Evolutionary conservation across 2,113 vertebrate genomes (phyloP).

Genomic region (Tympanuchus pallidicinctus): DNA sequence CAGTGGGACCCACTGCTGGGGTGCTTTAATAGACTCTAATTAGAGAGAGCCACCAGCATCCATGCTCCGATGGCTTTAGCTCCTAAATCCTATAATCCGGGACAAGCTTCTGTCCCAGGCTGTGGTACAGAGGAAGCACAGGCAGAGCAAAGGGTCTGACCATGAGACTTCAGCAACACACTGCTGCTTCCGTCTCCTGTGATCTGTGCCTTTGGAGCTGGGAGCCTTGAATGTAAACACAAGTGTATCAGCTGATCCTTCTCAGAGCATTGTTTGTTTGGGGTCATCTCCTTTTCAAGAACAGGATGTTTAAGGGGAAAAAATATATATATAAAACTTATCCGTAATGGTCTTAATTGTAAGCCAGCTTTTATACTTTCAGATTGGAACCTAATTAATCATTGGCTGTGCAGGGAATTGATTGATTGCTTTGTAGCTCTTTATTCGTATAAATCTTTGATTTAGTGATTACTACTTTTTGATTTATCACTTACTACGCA

Average conservation of each 20-base stretch:
- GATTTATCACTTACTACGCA: constrained; percentile 84
- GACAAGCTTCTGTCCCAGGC: rapidly evolving
- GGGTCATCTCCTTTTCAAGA: constrained; percentile 55
- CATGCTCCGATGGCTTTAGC: neutral
- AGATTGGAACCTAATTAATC: constrained; percentile 87
- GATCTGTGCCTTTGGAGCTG: constrained; percentile 9
- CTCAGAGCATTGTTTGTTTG: constrained; percentile 47
- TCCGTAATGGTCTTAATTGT: constrained; percentile 77
- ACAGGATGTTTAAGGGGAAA: constrained; percentile 39
- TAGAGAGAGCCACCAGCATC: neutral
- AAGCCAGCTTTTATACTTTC: constrained; percentile 74
- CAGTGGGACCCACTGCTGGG: neutral
- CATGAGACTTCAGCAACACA: neutral
- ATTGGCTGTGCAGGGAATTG: constrained; percentile 80
- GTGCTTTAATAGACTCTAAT: neutral
- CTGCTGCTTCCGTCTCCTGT: neutral
- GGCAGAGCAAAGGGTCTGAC: neutral
- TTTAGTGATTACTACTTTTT: constrained; percentile 87
- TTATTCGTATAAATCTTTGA: constrained; percentile 91
- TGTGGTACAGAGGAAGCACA: neutral
- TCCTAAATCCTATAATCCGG: neutral
- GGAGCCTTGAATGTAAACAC: constrained; percentile 39
- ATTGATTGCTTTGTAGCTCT: constrained; percentile 88
- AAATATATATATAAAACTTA: constrained; percentile 22
- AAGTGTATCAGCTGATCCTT: constrained; percentile 30